Percentiles rank a stretch among this genome's conserved stretches.
Conservation (phyloP, 2,888 invertebrate genomes). For the Trachelus tabidus region DNA sequence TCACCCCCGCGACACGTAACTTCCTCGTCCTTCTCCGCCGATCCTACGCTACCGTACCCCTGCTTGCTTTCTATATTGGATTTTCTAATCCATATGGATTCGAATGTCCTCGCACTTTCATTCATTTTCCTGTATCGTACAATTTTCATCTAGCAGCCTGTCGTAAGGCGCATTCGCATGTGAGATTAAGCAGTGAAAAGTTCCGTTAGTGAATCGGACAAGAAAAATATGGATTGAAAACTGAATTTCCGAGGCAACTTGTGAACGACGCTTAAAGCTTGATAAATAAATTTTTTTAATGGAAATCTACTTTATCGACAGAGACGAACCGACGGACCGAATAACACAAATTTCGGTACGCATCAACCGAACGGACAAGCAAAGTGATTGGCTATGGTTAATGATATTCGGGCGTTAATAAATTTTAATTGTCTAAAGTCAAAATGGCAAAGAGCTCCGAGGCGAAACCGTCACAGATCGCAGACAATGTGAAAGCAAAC, state of each 20-base stretch:
- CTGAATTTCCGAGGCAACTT: not conserved
- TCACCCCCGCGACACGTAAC: not conserved
- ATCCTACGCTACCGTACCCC: not conserved
- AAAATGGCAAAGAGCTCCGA: not conserved
- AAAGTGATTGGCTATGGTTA: not conserved
- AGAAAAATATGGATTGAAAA: not conserved
- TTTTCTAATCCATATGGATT: conserved; percentile 48
- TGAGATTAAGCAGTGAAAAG: not conserved
- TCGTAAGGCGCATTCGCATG: not conserved
- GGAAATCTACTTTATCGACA: not conserved
- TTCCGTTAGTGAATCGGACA: not conserved
- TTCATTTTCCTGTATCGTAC: not conserved
- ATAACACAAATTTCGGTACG: not conserved
- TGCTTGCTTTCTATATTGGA: conserved; percentile 37
- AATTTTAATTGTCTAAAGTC: not conserved
- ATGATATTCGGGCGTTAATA: not conserved
- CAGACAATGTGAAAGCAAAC: not conserved
- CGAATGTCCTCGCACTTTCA: conserved; percentile 20
- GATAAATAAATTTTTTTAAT: not conserved
- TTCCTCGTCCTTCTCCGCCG: not conserved
- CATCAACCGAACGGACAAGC: not conserved
- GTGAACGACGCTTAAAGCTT: not conserved
- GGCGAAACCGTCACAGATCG: not conserved
- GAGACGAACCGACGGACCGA: not conserved
- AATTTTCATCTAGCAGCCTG: not conserved